Base-by-base conservation (phyloP, 2,888 invertebrate species). In the Orthosia gracilis region DNA sequence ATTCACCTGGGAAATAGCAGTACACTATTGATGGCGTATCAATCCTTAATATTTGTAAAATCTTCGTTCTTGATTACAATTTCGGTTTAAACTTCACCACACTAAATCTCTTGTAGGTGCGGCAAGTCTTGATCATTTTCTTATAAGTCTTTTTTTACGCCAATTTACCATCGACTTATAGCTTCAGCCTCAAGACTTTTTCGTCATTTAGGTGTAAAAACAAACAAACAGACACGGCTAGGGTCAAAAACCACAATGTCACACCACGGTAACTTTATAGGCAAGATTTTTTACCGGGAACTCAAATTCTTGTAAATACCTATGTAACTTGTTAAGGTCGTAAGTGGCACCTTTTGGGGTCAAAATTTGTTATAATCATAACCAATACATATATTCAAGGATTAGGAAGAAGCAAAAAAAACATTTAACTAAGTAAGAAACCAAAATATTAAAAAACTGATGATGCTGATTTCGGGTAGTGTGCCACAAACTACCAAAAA, bases 171-270 rank as follows among this genome's bases (percentile, higher is more conserved):
- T 67, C 31, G 0, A 12, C 47, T 62, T 59, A 50, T 55, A 58
- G 50, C 49, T 73, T 59, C 17, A 73, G 68, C 50, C 50, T 63
- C 49, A 31, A 75, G 82, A 73, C 78, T 73, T 81, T 80, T 70
- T 75, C 67, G 74, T 54, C 65, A 68, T 73, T 70, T 63, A 65
- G 15, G 47, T 61, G 40, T 70, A 71, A 83, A 82, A 80, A 84
- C 63, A 82, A 73, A 81, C 65, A 70, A 82, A 73, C 65, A 50
- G 40, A 65, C 61, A n/a, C 13, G 13, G 50, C 49, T 63, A 47
- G 68, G 84, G 81, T 85, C 84, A 85, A 85, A 70, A 81, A 81
- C 85, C 85, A 81, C 85, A 85, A 85, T 68, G 85, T 85, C 83
- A 83, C 68, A 64, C 31, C 65, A 40, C 74, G 55, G 61, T 67